Conservation (phyloP, 30 jellyfish, hydroid and myxozoan species). For the Aurelia sp. region DNA sequence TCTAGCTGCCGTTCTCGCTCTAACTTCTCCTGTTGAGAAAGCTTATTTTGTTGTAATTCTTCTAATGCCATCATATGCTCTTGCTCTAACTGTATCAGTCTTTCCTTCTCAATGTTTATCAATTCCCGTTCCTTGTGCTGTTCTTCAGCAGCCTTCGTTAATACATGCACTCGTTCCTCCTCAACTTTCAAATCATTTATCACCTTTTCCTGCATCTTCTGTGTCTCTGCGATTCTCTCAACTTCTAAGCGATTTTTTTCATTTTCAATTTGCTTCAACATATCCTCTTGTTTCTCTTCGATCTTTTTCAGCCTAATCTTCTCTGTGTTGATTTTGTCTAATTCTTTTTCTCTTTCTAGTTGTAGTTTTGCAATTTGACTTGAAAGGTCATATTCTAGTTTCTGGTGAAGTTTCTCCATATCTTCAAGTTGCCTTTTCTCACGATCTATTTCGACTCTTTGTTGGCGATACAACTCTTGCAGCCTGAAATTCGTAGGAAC, state of each 20-base stretch:
- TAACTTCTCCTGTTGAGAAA: conserved; percentile 95
- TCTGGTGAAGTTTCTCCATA: conserved; percentile 88
- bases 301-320: conserved; percentile 52
- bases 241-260: conserved; percentile 83
- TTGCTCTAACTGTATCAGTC: conserved; percentile 84
- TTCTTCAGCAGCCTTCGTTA: conserved; percentile 96
- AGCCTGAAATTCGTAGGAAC: conserved; percentile 20
- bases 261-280: conserved; percentile 70
- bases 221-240: conserved; percentile 86
- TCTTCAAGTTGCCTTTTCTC: conserved; percentile 91
- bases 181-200: conserved; percentile 67
- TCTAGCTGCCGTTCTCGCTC: conserved; percentile 96
- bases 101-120: conserved; percentile 92
- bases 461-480: conserved; percentile 84
- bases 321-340: conserved; percentile 77
- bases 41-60: conserved; percentile 85
- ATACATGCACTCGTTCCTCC: conserved; percentile 72
- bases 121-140: conserved; percentile 91
- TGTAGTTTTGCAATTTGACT: conserved; percentile 92
- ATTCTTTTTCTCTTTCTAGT: conserved; percentile 82
- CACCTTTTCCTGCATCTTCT: conserved; percentile 77
- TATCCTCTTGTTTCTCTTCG: conserved; percentile 73
- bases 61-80: conserved; percentile 90
- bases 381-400: conserved; percentile 73
- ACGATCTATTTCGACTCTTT: conserved; percentile 77